Conservation (phyloP, 2,888 invertebrate genomes). For the Apamea crenata region DNA sequence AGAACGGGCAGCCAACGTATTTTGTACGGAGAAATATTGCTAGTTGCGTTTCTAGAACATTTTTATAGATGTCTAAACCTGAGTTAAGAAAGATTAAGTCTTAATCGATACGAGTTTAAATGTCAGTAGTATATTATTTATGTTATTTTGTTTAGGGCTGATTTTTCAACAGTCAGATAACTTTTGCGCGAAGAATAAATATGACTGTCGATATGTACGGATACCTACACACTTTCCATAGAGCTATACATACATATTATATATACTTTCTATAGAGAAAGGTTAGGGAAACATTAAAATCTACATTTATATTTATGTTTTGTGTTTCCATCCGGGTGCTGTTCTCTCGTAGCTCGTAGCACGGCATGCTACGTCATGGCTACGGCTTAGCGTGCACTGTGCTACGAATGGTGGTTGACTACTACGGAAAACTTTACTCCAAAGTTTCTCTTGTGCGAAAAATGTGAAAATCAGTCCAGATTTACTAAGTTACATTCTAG, state of each 20-base stretch:
- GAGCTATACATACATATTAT: too few relatives aligned
- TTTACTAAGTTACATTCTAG: too few relatives aligned
- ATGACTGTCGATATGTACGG: neutral
- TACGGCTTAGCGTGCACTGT: constrained; percentile 32
- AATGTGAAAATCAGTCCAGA: too few relatives aligned
- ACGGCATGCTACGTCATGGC: neutral
- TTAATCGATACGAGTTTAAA: neutral
- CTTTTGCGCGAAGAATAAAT: too few relatives aligned
- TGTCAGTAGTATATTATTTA: neutral
- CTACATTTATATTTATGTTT: neutral
- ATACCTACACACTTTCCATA: neutral
- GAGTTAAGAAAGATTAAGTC: neutral
- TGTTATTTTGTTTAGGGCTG: neutral
- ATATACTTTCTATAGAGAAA: neutral
- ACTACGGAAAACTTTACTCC: neutral
- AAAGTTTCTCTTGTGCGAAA: neutral
- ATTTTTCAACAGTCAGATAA: too few relatives aligned
- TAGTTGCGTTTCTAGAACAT: neutral
- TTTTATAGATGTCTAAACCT: neutral
- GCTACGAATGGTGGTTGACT: constrained; percentile 3
- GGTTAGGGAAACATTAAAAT: neutral
- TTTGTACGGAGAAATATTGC: constrained; percentile 25
- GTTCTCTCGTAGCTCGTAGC: constrained; percentile 20
- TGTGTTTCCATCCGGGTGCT: neutral
- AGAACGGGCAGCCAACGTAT: neutral